Conservation (phyloP, 2,888 invertebrate genomes). For the Leptopterna dolabrata region DNA sequence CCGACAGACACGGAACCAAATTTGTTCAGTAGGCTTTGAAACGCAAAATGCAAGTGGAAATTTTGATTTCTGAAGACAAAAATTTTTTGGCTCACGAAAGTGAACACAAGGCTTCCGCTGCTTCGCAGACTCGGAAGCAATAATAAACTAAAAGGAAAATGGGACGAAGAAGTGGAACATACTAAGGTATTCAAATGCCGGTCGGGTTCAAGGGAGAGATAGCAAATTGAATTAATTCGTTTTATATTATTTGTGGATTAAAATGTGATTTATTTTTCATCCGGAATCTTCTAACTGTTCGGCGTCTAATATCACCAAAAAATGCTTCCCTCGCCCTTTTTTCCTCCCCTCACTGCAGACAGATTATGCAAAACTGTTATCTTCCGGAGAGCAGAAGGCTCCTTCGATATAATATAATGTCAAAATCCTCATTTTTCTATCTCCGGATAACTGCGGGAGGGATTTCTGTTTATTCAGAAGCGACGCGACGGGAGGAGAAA, state of each 20-base stretch:
- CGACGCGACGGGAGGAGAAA: neutral
- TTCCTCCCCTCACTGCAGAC: neutral
- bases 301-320: neutral
- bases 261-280: neutral
- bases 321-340: neutral
- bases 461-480: neutral
- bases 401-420: slow-evolving; percentile 18
- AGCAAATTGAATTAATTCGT: neutral
- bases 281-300: neutral
- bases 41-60: too few species aligned
- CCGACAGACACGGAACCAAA: too few species aligned
- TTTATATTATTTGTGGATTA: neutral
- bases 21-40: too few species aligned
- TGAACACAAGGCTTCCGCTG: too few species aligned
- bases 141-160: too few species aligned
- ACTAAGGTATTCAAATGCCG: too few species aligned
- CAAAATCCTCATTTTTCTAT: slow-evolving; percentile 1
- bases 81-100: too few species aligned
- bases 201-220: neutral
- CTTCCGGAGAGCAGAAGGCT: slow-evolving; percentile 13
- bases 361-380: slow-evolving; percentile 42
- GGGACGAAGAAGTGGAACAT: too few species aligned
- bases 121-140: too few species aligned
- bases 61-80: too few species aligned
- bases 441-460: neutral